Base-by-base conservation (phyloP, 2,888 invertebrate genomes). In the Parnassius mnemosyne region DNA sequence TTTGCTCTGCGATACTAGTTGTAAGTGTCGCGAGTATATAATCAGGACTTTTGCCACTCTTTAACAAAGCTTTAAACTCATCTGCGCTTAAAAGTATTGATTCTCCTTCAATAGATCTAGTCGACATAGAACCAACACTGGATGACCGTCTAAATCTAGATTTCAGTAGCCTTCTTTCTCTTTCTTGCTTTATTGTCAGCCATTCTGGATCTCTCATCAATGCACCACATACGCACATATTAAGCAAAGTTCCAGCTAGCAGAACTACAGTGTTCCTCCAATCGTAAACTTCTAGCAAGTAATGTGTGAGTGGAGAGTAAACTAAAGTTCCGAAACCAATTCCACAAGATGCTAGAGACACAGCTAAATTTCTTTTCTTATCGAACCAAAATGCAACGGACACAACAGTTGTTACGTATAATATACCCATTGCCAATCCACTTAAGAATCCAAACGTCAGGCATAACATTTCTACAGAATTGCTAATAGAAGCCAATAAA, bases 311-410 rank as follows among this genome's bases (percentile, higher is more conserved):
- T 0, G 97, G 97, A 1, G 97, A 96, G 82, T 96, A 97, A n/a
- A 97, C 86, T 73, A 97, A 94, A 0, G 97, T 97, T 20, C 97
- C 97, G 64, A 97, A 94, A 0, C 97, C 97, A 0, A 97, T 96
- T 3, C 97, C 97, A 68, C 96, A 96, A 0, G 97, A 97, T 0
- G 97, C 96, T 61, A 97, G 87, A 9, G 97, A 96, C 1, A 97
- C 96, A 2, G 97, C 97, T 66, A 97, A 91, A 43, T 96, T 96
- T 58, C 97, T 93, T 79, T 94, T 95, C 79, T 96, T 96, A 75
- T 97, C 97, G 76, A 98, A 98, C 95, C 97, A 98, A 80, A 96
- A 97, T 0, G 97, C 97, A 51, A 98, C 96, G 51, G 96, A 95
- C 0, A 97, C 97, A 3, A 97, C 97, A 9, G 97, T 96, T 2